Base-by-base conservation (phyloP, 92 coral and sea anemone species). In the Epizoanthus rinbou region DNA sequence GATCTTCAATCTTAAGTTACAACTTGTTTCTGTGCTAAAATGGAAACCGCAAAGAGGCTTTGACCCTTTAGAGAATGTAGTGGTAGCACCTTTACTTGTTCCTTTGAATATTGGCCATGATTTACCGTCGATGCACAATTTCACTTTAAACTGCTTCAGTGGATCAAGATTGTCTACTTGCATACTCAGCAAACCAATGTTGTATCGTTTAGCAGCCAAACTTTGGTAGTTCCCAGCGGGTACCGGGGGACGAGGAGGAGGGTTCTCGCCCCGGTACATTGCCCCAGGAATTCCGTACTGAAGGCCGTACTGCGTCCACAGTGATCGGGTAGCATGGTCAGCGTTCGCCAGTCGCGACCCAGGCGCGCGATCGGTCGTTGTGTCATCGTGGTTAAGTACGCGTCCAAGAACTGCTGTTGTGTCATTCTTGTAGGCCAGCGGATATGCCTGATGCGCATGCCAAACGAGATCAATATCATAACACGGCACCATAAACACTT, bases 201-300 rank as follows among this genome's bases (percentile, higher is more conserved):
- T 43, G 56, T 74, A 86, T 47, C 18, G 52, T n/a, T 81, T 85
- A 3, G 88, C 65, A 3, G 73, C 85, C 69, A 88, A 0, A 18
- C 25, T 59, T 7, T 89, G 75, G 79, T 85, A 89, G 39, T 56
- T 52, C 3, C 72, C 82, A 33, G 50, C 52, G 5, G 76, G 82
- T 33, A 60, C 79, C 8, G 22, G 39, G 28, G 35, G 62, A 14
- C 67, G 47, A 3, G 22, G 45, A 9, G 45, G 37, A 4, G 85
- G 87, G 14, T 86, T 82, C 62, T 86, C 87, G 13, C 92, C 92
- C 2, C 92, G 92, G 70, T 84, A 89, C 92, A 89, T 89, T 13
- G 84, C 87, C 19, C 90, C 92, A 68, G 87, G 74, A 45, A 69
- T 24, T 18, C 58, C 87, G 43, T 81, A 89, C 11, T 57, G 28